Percentiles rank a stretch among this genome's conserved stretches.
phyloP scores from a whole-genome alignment of 2,888 invertebrate genomes.

The Ophion ventricosus region DNA sequence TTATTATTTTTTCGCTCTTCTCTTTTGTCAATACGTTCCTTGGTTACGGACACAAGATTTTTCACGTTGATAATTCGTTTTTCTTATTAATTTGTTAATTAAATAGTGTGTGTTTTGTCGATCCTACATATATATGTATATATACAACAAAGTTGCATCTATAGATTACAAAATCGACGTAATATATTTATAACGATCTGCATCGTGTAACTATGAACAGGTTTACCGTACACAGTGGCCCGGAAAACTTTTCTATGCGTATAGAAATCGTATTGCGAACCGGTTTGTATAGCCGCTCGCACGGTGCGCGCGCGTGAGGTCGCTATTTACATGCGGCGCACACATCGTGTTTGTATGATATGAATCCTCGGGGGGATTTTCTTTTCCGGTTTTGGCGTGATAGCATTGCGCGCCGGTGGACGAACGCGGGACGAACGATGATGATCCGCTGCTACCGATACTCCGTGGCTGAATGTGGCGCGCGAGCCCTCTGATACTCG shows the following conservation, averaged over 20 bases:
- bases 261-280: conserved; percentile 40
- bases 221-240: conserved; percentile 15
- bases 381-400: conserved; percentile 71
- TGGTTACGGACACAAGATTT: too few species aligned
- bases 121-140: too few species aligned
- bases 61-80: too few species aligned
- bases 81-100: too few species aligned
- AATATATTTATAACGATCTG: conserved; percentile 18
- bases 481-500: not conserved
- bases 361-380: conserved; percentile 69
- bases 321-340: conserved; percentile 61
- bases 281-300: conserved; percentile 59
- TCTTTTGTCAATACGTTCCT: too few species aligned
- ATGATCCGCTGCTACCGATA: conserved; percentile 47
- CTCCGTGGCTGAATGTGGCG: conserved; percentile 28
- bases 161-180: not conserved
- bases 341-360: conserved; percentile 38
- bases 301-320: conserved; percentile 69
- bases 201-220: conserved; percentile 42
- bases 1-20: too few species aligned
- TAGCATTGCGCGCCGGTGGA: conserved; percentile 49
- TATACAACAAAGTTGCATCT: conserved; percentile 11
- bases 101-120: too few species aligned
- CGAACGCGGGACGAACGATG: conserved; percentile 63
- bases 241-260: conserved; percentile 13